phyloP scores from a whole-genome alignment of 2,113 vertebrate genomes.

The Nothocercus nigrocapillus region DNA sequence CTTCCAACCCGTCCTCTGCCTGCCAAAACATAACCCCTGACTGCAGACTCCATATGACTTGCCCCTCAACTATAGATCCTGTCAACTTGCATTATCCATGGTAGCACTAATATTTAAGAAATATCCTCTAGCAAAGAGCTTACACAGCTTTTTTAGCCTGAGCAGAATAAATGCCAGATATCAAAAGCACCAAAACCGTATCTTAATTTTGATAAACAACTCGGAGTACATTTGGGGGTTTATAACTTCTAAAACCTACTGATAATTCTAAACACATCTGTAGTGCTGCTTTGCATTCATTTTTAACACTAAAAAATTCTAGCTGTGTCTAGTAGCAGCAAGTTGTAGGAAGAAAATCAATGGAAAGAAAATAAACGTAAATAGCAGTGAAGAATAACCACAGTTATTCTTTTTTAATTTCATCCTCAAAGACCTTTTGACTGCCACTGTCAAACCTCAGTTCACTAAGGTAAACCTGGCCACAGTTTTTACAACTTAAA shows the following conservation, averaged over 20 bases:
- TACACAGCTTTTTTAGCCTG: constrained; percentile 3
- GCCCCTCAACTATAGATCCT: constrained; percentile 58
- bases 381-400: neutral
- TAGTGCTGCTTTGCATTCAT: neutral
- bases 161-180: constrained; percentile 38
- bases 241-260: neutral
- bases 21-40: constrained; percentile 47
- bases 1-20: constrained; percentile 58
- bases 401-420: neutral
- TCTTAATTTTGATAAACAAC: neutral
- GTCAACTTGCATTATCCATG: constrained; percentile 63
- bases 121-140: constrained; percentile 43
- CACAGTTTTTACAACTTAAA: neutral
- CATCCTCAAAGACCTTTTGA: neutral
- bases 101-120: constrained; percentile 59
- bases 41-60: constrained; percentile 37
- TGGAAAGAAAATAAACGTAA: neutral
- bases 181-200: neutral
- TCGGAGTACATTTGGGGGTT: neutral
- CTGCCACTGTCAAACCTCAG: neutral
- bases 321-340: neutral
- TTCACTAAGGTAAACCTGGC: neutral
- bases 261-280: neutral
- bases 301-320: neutral
- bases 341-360: neutral